Conservation (phyloP, 2,797 vertebrate species). For the Acomys russatus region DNA sequence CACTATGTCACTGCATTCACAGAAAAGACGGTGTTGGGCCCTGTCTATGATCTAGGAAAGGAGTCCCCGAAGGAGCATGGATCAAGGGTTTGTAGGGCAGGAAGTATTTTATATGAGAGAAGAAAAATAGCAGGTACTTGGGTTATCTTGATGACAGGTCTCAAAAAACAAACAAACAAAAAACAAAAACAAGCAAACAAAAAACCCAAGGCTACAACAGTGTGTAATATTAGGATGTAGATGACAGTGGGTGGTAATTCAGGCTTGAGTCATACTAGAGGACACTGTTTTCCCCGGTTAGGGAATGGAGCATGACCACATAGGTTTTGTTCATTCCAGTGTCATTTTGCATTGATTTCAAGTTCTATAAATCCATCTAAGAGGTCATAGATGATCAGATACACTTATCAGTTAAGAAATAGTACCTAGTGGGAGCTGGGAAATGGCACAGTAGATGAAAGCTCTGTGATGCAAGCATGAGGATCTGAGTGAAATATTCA, state of each 20-base stretch:
- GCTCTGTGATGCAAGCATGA: background rate
- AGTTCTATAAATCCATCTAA: background rate
- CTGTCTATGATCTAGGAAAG: background rate
- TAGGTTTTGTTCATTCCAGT: background rate
- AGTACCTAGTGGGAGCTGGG: background rate
- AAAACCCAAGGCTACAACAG: background rate
- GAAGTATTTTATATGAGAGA: background rate
- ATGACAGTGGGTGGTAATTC: background rate
- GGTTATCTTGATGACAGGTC: background rate
- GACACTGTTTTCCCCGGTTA: background rate
- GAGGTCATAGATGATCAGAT: background rate
- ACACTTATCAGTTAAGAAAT: background rate
- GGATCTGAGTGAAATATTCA: background rate
- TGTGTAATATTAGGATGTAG: background rate
- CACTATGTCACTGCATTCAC: background rate
- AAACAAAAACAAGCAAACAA: no score
- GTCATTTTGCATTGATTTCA: background rate
- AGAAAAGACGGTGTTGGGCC: background rate
- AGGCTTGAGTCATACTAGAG: background rate
- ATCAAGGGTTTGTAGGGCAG: background rate
- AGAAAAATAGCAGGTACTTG: background rate
- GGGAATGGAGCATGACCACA: background rate
- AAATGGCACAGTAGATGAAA: background rate
- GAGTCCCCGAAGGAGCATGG: background rate
- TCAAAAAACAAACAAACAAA: background rate